phyloP scores from a whole-genome alignment of 2,888 invertebrate species.

The Caenorhabditis virilis region DNA sequence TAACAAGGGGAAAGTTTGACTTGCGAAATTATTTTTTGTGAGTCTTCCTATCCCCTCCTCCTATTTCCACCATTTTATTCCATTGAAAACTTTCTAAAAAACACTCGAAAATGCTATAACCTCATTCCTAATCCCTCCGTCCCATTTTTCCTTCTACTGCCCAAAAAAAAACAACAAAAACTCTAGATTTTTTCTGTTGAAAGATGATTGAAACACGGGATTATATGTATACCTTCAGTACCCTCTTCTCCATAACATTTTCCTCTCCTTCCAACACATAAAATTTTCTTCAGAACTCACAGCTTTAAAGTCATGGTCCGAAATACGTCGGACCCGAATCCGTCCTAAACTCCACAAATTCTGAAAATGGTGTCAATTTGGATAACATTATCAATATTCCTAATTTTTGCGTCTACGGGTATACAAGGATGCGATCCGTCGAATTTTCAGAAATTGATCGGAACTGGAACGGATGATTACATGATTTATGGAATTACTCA shows the following conservation, averaged over 20 bases:
- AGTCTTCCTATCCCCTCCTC: too few species aligned
- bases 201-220: slow-evolving; percentile 34
- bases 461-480: slow-evolving; percentile 30
- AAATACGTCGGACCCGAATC: too few species aligned
- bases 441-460: slow-evolving; percentile 24
- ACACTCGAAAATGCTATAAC: too few species aligned
- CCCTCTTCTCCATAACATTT: neutral
- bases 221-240: too few species aligned
- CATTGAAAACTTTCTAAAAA: too few species aligned
- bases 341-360: slow-evolving; percentile 12
- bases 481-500: slow-evolving; percentile 48
- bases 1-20: too few species aligned
- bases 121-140: too few species aligned
- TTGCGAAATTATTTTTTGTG: too few species aligned
- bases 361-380: neutral
- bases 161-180: too few species aligned
- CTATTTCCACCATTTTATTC: too few species aligned
- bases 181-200: slow-evolving; percentile 30
- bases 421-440: slow-evolving; percentile 14
- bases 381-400: neutral
- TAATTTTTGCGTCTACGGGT: neutral
- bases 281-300: neutral
- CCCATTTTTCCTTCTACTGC: too few species aligned
- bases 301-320: too few species aligned
- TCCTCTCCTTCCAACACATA: neutral